Conservation (phyloP, 2,797 vertebrate species). For the Chelon auratus region DNA sequence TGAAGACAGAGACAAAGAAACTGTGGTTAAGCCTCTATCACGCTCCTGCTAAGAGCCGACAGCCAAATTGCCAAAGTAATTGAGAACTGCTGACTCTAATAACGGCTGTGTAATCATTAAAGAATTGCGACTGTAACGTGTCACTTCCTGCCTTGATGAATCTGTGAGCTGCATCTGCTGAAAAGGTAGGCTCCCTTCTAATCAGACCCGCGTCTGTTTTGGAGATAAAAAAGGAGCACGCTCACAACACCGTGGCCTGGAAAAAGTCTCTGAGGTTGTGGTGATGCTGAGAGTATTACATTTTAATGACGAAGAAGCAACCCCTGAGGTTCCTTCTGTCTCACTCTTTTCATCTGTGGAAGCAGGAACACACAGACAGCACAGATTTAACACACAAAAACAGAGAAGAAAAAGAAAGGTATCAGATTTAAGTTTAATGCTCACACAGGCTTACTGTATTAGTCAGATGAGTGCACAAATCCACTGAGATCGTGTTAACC, state of each 20-base stretch:
- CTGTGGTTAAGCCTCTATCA: not conserved
- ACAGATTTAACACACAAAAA: not conserved
- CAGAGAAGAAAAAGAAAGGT: not conserved
- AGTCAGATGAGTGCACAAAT: constrained; percentile 36
- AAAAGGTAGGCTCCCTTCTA: constrained; percentile 28
- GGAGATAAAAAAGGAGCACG: constrained; percentile 1
- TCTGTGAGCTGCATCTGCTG: not conserved
- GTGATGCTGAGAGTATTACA: constrained; percentile 18
- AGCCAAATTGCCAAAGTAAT: not conserved
- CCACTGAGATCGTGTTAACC: constrained; percentile 23
- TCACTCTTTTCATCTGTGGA: constrained; percentile 2
- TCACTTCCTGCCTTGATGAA: not conserved
- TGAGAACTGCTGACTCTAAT: not conserved
- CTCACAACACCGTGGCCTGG: constrained; percentile 38
- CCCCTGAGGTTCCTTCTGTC: constrained; percentile 14
- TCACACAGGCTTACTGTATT: constrained; percentile 17
- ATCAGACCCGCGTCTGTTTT: not conserved
- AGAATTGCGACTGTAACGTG: not conserved
- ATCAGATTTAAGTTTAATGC: constrained; percentile 17
- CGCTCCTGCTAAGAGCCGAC: not conserved
- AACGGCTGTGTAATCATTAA: not conserved
- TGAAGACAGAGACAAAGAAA: not conserved
- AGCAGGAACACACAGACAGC: not conserved
- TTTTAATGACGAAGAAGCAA: constrained; percentile 8
- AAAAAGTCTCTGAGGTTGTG: constrained; percentile 23